phyloP scores from a whole-genome alignment of 2,888 invertebrate genomes.

The Heteropelma amictum region DNA sequence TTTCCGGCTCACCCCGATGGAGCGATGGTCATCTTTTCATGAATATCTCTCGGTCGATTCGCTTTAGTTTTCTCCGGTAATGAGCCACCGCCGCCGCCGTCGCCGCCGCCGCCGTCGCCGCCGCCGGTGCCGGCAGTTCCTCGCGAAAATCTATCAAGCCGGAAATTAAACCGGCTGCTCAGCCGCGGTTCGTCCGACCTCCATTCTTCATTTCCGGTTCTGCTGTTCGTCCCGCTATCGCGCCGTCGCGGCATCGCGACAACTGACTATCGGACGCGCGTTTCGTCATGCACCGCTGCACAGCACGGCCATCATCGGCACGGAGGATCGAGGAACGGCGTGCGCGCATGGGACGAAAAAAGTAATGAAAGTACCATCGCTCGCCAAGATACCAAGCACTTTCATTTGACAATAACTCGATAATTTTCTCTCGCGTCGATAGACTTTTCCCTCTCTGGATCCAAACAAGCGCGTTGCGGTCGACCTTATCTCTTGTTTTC shows the following conservation, averaged over 20 bases:
- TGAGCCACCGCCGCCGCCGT: no score
- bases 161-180: slow-evolving; percentile 68
- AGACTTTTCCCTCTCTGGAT: neutral
- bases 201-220: slow-evolving; percentile 56
- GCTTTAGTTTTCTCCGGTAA: no score
- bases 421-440: slow-evolving; percentile 15
- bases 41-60: no score
- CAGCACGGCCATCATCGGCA: no score
- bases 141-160: slow-evolving; percentile 65
- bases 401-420: slow-evolving; percentile 24
- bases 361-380: slow-evolving; percentile 5
- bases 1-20: slow-evolving; percentile 17
- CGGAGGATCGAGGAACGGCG: no score
- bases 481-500: neutral
- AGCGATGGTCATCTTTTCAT: slow-evolving; percentile 3
- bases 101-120: no score
- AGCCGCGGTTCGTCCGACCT: slow-evolving; percentile 54
- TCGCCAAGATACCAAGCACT: neutral
- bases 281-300: no score
- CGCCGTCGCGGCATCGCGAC: no score
- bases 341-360: no score
- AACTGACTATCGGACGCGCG: no score
- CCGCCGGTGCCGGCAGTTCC: no score
- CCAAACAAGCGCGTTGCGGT: no score
- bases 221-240: neutral